A percentile compares a stretch with the other conserved stretches of the same genome.
Evolutionary conservation across 2,113 vertebrate genomes (phyloP).

Genomic region (Solenodon paradoxus): DNA sequence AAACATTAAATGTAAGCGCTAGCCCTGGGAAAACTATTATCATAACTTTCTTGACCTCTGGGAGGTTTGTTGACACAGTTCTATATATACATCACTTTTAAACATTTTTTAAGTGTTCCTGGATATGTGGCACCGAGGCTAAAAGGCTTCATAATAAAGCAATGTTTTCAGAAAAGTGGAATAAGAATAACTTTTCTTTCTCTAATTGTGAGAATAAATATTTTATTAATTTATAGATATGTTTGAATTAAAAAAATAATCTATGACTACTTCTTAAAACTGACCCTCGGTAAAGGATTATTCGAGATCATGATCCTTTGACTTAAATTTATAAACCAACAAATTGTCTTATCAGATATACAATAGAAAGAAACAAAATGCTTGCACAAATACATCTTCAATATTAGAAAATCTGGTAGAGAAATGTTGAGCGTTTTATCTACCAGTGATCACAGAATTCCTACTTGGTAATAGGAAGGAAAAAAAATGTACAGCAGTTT

Average conservation of each 20-base stretch:
- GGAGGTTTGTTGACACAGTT: background rate
- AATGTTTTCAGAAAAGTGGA: background rate
- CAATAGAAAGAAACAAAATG: background rate
- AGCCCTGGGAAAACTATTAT: constrained; percentile 51
- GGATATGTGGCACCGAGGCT: background rate
- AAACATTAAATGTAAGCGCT: background rate
- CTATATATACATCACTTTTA: background rate
- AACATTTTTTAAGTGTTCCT: constrained; percentile 27
- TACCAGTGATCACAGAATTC: background rate
- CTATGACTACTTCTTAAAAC: background rate
- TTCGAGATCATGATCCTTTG: background rate
- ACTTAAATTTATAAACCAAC: background rate
- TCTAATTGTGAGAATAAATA: background rate
- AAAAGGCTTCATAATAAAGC: background rate
- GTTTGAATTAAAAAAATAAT: background rate
- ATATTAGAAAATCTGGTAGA: background rate
- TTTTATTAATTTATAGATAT: background rate
- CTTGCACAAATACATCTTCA: background rate
- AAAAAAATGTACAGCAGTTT: accelerated
- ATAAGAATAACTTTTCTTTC: background rate
- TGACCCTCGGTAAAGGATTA: background rate
- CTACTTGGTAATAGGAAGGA: background rate
- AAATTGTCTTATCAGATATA: background rate
- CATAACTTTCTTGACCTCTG: constrained; percentile 39
- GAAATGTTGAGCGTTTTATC: background rate